Base-by-base conservation (phyloP, 2,797 vertebrate genomes). In the Emydoidea blandingii region DNA sequence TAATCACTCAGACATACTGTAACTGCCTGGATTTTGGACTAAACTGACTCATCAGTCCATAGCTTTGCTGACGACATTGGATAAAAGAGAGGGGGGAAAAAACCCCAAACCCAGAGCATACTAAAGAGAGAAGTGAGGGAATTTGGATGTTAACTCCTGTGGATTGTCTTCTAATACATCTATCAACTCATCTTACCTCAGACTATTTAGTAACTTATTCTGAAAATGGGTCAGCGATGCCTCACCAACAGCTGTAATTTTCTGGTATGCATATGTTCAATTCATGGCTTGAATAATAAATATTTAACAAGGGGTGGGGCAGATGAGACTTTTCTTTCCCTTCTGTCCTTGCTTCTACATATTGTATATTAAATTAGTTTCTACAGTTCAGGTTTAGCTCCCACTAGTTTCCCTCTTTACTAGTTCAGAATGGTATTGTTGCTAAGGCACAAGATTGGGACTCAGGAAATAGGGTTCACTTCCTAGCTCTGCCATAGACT, bases 21-120 rank as follows among this genome's bases (percentile, higher is more conserved):
- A 96, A 92, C 80, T 92, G 57, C 76, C 85, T 83, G 19, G 87
- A 78, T 92, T 90, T 89, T 65, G 25, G 90, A 79, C 88, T 78
- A 96, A 90, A 72, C 81, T 92, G 93, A 94, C 76, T 95, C 88
- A 93, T 95, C 86, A 94, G 83, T 86, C 93, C 18, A 87, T 23
- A 94, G 78, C 5, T 2, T 27, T 7, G 0, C 85, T 85, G 76
- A 96, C 82, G 85, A 84, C 25, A 84, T 29, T 37, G 12, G 34
- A 74, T 95, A 53, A 89, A 94, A 76, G 72, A 83, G 87, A 84
- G 21, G 12, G 7, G 62, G 3, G 0, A 9, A 65, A 37, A 87
- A 82, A 16, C 7, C 34, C 31, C 25, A 19, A 49, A 92, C 80
- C 88, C 8, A 59, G 85, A 54, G 62, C 25, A 1, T 82, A 65